These are phyloP conservation scores for Latrodectus hesperus DNA, from an alignment of 2,888 invertebrate genomes.

Conservation along the genomic window DNA sequence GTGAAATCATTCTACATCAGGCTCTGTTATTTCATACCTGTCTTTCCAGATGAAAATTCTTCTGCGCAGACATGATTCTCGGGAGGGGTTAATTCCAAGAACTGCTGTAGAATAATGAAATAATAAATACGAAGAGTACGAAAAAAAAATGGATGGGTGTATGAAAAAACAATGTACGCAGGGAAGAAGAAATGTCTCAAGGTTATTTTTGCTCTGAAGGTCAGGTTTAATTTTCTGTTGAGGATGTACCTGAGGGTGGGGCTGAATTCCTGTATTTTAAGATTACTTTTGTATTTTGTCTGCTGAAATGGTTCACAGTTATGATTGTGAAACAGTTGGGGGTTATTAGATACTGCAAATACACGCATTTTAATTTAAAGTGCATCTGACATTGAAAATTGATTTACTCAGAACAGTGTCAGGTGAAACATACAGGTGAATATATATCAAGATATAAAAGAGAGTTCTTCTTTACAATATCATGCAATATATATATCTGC, in stretches of 20 bases:
- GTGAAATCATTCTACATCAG: slow-evolving; percentile 16
- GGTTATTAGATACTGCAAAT: too few relatives aligned
- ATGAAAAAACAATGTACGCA: slow-evolving; percentile 24
- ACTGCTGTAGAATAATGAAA: neutral
- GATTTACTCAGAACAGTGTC: too few relatives aligned
- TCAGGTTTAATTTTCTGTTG: slow-evolving; percentile 20
- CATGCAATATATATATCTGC: too few relatives aligned
- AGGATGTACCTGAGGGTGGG: neutral
- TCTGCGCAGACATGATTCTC: neutral
- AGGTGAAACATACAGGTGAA: too few relatives aligned
- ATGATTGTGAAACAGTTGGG: too few relatives aligned
- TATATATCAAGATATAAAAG: too few relatives aligned
- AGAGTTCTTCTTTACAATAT: too few relatives aligned
- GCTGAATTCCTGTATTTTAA: neutral
- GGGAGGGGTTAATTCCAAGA: neutral
- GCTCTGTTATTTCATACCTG: slow-evolving; percentile 44
- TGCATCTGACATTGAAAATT: too few relatives aligned
- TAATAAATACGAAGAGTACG: neutral
- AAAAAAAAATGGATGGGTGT: neutral
- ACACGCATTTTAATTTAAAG: too few relatives aligned
- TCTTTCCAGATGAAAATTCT: slow-evolving; percentile 21
- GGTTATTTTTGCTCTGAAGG: slow-evolving; percentile 34
- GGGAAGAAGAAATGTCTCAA: slow-evolving; percentile 37
- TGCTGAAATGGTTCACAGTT: too few relatives aligned
- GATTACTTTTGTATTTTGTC: neutral